A percentile compares a stretch with the other conserved stretches of the same genome.
These are phyloP conservation scores for Ophthalmolycus amberensis DNA, from an alignment of 2,113 vertebrate genomes.

Conservation along the genomic window DNA sequence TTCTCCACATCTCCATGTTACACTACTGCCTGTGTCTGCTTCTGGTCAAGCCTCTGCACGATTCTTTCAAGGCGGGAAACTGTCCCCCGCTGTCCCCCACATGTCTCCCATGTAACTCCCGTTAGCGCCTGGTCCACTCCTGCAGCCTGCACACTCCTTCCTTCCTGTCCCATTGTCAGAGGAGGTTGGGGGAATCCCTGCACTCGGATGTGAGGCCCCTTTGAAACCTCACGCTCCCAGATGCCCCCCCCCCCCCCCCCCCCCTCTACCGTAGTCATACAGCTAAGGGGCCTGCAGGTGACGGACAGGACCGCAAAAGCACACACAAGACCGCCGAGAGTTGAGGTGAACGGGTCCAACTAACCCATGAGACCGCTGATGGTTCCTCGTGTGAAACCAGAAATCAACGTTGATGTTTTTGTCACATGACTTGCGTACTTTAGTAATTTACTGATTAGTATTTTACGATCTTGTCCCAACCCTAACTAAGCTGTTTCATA, in stretches of 20 bases:
- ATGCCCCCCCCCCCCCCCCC: slow-evolving; percentile 48
- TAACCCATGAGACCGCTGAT: too few relatives aligned
- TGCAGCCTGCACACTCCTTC: slow-evolving; percentile 72
- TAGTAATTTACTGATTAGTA: too few relatives aligned
- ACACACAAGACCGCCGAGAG: too few relatives aligned
- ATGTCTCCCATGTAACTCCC: slow-evolving; percentile 23
- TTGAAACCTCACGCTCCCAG: slow-evolving; percentile 57
- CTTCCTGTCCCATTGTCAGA: slow-evolving; percentile 83
- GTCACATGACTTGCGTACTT: too few relatives aligned
- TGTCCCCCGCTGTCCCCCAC: background rate
- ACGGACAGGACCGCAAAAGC: too few relatives aligned
- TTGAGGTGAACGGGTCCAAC: too few relatives aligned
- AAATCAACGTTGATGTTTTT: too few relatives aligned
- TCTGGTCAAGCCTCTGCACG: background rate
- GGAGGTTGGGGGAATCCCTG: slow-evolving; percentile 79
- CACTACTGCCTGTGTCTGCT: background rate
- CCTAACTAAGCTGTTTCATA: too few relatives aligned
- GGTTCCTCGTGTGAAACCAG: too few relatives aligned
- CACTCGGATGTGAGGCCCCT: slow-evolving; percentile 61
- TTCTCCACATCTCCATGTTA: slow-evolving; percentile 32
- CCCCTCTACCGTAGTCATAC: slow-evolving; percentile 33
- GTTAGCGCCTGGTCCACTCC: slow-evolving; percentile 53
- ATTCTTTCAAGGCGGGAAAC: slow-evolving; percentile 4
- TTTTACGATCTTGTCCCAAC: too few relatives aligned
- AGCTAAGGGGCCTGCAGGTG: slow-evolving; percentile 66